Evolutionary conservation across 2,888 invertebrate genomes (phyloP), one percentile per base, ranked within the genome.

Genomic region (Rhodophaea formosa): DNA sequence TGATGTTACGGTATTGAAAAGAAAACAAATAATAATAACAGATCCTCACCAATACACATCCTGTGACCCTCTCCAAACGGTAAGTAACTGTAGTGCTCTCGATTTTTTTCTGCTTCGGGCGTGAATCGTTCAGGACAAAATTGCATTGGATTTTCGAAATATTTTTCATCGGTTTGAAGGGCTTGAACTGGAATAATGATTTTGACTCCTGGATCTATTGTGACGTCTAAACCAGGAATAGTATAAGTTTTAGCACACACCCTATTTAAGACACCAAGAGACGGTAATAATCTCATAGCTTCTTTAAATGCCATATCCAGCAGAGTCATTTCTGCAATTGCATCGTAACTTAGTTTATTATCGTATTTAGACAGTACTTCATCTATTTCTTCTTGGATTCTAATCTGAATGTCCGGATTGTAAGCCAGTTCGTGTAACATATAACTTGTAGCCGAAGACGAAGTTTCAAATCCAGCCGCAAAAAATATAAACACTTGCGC

Each of bases 381-480:
- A 51, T 86, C 88, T 10, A 91, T 82, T 65, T 91, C 84, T 1
- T 73, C 66, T 56, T 84, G 84, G 42, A 86, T 67, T 53, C 75
- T 79, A 14, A 62, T 59, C 59, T 91, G 91, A 29, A 80, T 68
- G 7, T 88, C 81, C 0, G 82, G 84, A 58, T 91, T 67, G 39
- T 71, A 79, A 0, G 91, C 89, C 0, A 92, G 72, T 59, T 84
- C 75, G 57, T 88, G 85, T 15, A 88, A 67, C 10, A 77, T 72
- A 55, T 70, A 86, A 59, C 86, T 86, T 1, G 88, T 81, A 1
- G 86, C 78, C 0, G 85, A 84, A 0, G 91, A 87, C 0, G 89
- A 87, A 0, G 91, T 90, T 63, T 91, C 90, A 39, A 86, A 91
- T 3, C 92, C 91, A 14, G 89, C 91, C 6, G 74, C 79, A 35